Conservation (phyloP, 1,140 invertebrate genomes). For the Oreohelix idahoensis region DNA sequence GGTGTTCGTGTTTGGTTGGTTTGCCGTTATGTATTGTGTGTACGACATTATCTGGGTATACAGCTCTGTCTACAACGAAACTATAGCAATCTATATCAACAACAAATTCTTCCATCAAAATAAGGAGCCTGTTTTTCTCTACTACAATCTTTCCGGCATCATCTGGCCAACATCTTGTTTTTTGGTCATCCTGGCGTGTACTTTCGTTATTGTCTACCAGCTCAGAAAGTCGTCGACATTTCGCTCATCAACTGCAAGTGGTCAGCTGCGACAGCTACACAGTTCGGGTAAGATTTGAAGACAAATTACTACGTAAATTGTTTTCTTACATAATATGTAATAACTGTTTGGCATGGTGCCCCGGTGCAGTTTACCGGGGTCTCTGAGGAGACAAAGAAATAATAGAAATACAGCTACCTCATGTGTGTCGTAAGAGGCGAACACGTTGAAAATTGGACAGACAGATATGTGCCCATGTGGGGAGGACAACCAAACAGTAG, state of each 20-base stretch:
- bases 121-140: not conserved
- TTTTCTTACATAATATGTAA: no score
- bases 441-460: no score
- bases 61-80: not conserved
- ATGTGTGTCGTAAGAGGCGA: no score
- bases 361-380: no score
- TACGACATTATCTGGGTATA: constrained; percentile 26
- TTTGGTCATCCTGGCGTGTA: constrained; percentile 26
- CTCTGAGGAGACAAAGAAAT: no score
- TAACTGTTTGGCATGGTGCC: no score
- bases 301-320: no score
- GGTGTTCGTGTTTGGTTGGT: not conserved
- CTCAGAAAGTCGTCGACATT: constrained; percentile 14
- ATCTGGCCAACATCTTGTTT: not conserved
- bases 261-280: not conserved
- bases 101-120: not conserved
- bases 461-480: no score
- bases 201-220: constrained; percentile 4
- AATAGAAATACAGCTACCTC: no score
- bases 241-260: not conserved
- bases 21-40: not conserved
- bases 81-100: not conserved
- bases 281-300: no score
- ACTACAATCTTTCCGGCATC: constrained; percentile 16
- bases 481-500: no score